These are phyloP conservation scores for Tuta absoluta DNA, from an alignment of 2,888 invertebrate species.

Conservation along the genomic window DNA sequence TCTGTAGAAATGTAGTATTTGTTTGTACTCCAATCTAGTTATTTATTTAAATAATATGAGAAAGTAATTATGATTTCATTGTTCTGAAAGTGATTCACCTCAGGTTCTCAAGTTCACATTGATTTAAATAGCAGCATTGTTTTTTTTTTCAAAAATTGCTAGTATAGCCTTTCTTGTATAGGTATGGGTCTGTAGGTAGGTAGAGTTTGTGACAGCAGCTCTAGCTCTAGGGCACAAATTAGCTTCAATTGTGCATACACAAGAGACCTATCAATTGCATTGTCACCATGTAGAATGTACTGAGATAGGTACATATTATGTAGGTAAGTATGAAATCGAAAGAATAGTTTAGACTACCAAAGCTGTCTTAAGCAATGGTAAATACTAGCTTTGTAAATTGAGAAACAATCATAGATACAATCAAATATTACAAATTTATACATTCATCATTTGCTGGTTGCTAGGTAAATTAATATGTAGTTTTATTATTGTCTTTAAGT, in stretches of 20 bases:
- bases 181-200: not conserved
- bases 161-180: not conserved
- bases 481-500: too few relatives aligned
- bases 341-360: too few relatives aligned
- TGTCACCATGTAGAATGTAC: not conserved
- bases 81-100: not conserved
- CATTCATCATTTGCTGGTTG: too few relatives aligned
- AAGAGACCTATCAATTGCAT: slow-evolving; percentile 29
- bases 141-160: not conserved
- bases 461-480: too few relatives aligned
- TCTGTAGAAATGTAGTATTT: too few relatives aligned
- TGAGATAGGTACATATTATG: too few relatives aligned
- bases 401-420: too few relatives aligned
- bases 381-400: too few relatives aligned
- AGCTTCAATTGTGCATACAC: slow-evolving; percentile 59
- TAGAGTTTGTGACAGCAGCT: not conserved
- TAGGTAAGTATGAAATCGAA: too few relatives aligned
- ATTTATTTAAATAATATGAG: not conserved
- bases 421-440: too few relatives aligned
- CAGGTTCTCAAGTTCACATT: not conserved
- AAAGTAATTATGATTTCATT: not conserved
- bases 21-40: not conserved
- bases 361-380: too few relatives aligned
- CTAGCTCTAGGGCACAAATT: slow-evolving; percentile 47
- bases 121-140: not conserved